Evolutionary conservation across 2,797 vertebrate genomes (phyloP).

Genomic region (Mus minutoides): DNA sequence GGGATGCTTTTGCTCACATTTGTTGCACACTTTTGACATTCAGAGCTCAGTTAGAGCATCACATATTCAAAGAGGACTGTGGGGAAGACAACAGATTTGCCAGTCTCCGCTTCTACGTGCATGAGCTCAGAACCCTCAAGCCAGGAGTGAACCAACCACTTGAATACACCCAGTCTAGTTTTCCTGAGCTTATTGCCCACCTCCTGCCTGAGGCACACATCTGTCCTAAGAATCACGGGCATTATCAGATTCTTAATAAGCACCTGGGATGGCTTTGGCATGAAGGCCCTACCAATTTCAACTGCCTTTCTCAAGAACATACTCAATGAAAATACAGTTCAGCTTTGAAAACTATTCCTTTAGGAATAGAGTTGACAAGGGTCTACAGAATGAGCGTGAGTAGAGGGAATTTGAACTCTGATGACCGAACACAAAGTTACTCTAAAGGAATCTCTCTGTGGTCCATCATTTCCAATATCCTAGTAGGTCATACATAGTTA

Average conservation of each 20-base stretch:
- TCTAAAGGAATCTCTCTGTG: neutral
- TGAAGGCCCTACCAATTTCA: neutral
- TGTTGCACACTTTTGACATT: neutral
- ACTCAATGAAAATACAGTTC: neutral
- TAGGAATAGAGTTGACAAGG: neutral
- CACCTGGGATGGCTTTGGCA: neutral
- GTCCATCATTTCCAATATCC: neutral
- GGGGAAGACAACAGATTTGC: neutral
- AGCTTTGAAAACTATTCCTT: constrained; percentile 11
- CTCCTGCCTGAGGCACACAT: neutral
- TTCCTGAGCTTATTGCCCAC: neutral
- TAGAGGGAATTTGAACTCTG: constrained; percentile 6
- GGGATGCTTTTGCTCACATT: neutral
- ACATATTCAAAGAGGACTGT: neutral
- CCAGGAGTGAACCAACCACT: neutral
- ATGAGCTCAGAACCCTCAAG: neutral
- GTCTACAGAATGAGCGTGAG: neutral
- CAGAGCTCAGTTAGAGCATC: neutral
- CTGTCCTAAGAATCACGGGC: neutral
- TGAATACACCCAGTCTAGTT: neutral
- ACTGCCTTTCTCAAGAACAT: neutral
- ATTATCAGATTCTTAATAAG: neutral
- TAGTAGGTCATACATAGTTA: neutral
- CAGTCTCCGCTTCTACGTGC: neutral
- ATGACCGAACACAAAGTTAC: neutral